Base-by-base conservation (phyloP, 2,888 invertebrate species). In the Dromius quadrimaculatus region DNA sequence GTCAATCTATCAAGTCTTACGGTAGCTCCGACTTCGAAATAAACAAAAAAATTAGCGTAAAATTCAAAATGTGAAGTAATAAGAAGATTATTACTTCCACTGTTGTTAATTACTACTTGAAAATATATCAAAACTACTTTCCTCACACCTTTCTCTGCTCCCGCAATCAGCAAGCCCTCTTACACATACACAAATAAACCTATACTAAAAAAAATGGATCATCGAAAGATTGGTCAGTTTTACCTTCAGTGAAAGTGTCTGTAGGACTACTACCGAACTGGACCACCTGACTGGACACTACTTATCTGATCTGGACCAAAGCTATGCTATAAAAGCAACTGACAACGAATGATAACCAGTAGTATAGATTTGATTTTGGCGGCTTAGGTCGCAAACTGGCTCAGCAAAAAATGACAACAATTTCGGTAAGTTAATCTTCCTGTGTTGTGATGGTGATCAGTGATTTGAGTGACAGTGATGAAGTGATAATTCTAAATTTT, bases 271-370 rank as follows among this genome's bases (percentile, higher is more conserved):
- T 36, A 74, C 61, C 71, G 71, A 71, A 72, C 66, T 76, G 77
- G 73, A 63, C 74, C 57, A 73, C 74, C 74, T 73, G 47, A 76
- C 71, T 76, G 75, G 77, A 76, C 76, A 75, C 69, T 72, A 72
- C 73, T 75, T 76, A 75, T 75, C 75, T 74, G 75, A 77, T 76
- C 77, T 77, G 77, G 77, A 77, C 75, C 77, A 76, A 75, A 75
- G 75, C 73, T 74, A 72, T 73, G 74, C 73, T 77, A 77, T 77
- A 77, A 75, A 77, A 77, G 76, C 75, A 61, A 65, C 71, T 69
- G 66, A 43, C 65, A 69, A 72, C 70, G 72, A 74, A 71, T 72
- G 63, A 57, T 61, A 64, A 72, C 71, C 75, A 75, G 74, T 76
- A 76, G 76, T 76, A 71, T 74, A 75, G 75, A 74, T 74, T 68